Evolutionary conservation across 1,140 invertebrate species (phyloP), one percentile per base, ranked within the genome.

Genomic region (Neodiprion pinetum): DNA sequence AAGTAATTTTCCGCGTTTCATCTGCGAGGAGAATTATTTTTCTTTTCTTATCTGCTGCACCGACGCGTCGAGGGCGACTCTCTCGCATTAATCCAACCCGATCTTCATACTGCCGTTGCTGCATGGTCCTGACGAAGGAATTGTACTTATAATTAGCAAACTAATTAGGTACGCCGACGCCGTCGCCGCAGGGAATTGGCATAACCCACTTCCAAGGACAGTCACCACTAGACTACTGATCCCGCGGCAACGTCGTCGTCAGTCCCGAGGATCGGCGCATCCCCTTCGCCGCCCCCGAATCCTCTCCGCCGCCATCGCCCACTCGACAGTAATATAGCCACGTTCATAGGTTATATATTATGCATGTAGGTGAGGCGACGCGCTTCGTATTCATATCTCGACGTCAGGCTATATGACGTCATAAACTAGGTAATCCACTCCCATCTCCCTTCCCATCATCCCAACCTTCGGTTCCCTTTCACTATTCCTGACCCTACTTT

Each of bases 291-390:
- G 9, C n/a, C 53, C 3, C 53, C 53, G n/a, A 40, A 61, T 14
- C 53, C 53, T 14, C 53, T 9, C n/a, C 53, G 9, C 53, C 8
- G 53, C 53, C n/a, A 12, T 11, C 17, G 12, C 67, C 40, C 67
- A 69, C 21, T 23, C 21, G 67, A 47, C 49, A 68, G 75, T 74
- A 74, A 78, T 76, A 71, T 61, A 61, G 53, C 53, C 48, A 72
- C 74, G 48, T 78, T 78, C 73, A 76, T 75, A 74, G 70, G 28
- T 72, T 67, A 67, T 78, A 76, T 72, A 78, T 76, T 76, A 76
- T 72, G 74, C 48, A 76, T 75, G 72, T 74, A 70, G 65, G 40
- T 67, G 72, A 40, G 72, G 67, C 67, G 21, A 66, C 40, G n/a
- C 47, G 73, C 67, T 74, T 74, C 73, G 73, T 74, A 74, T 74